Percentiles rank a stretch among this genome's conserved stretches.
phyloP scores from a whole-genome alignment of 2,797 vertebrate species.

The Sarcophilus harrisii region DNA sequence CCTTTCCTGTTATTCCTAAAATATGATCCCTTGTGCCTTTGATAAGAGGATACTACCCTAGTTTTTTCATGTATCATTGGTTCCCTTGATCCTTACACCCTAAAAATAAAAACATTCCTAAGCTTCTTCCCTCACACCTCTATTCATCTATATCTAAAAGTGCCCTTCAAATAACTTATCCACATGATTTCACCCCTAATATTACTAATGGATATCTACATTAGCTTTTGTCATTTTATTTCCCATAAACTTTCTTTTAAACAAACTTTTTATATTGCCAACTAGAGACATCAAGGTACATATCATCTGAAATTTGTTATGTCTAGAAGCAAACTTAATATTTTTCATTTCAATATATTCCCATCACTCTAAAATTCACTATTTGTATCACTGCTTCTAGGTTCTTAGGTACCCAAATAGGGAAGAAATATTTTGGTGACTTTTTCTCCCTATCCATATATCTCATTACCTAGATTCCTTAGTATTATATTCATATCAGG shows the following conservation, averaged over 20 bases:
- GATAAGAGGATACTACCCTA: background rate
- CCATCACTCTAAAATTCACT: background rate
- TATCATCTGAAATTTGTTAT: background rate
- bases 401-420: background rate
- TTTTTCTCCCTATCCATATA: background rate
- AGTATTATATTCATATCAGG: background rate
- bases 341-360: background rate
- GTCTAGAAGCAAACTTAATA: background rate
- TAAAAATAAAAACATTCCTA: background rate
- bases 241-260: background rate
- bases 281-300: fast-evolving
- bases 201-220: background rate
- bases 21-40: background rate
- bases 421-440: background rate
- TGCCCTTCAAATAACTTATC: background rate
- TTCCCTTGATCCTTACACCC: background rate
- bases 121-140: background rate
- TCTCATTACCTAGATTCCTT: background rate
- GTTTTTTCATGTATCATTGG: background rate
- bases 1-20: background rate
- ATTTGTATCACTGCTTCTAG: background rate
- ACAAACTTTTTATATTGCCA: background rate
- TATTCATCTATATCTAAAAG: background rate
- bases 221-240: background rate
- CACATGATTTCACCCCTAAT: background rate